These are phyloP conservation scores for Ericerus pela DNA, from an alignment of 1,140 invertebrate species.

Conservation along the genomic window DNA sequence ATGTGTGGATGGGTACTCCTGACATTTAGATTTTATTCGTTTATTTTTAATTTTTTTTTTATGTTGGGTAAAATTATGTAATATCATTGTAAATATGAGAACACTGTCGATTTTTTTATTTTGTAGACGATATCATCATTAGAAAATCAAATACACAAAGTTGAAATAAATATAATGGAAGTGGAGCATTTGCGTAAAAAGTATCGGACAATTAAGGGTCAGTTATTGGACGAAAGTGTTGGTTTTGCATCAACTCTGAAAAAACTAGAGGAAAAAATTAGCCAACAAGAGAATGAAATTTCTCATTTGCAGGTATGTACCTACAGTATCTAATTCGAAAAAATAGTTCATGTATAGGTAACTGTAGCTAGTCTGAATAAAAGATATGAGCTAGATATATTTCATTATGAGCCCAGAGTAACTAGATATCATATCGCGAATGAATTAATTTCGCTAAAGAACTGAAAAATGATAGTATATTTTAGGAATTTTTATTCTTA, in stretches of 20 bases:
- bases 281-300: constrained; percentile 52
- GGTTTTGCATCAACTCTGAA: constrained; percentile 52
- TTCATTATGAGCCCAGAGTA: too few relatives aligned
- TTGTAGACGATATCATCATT: constrained; percentile 47
- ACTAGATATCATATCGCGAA: too few relatives aligned
- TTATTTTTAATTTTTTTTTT: neutral
- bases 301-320: constrained; percentile 41
- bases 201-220: constrained; percentile 43
- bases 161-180: constrained; percentile 62
- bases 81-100: too few relatives aligned
- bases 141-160: constrained; percentile 58
- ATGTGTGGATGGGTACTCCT: too few relatives aligned
- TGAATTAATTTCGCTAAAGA: too few relatives aligned
- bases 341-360: too few relatives aligned
- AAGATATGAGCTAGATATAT: too few relatives aligned
- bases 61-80: neutral
- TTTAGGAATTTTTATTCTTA: too few relatives aligned
- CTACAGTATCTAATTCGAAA: too few relatives aligned
- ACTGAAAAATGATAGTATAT: too few relatives aligned
- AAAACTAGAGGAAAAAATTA: constrained; percentile 46
- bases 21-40: too few relatives aligned
- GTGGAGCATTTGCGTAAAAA: constrained; percentile 60
- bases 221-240: constrained; percentile 25
- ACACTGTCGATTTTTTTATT: neutral
- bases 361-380: too few relatives aligned